These are phyloP conservation scores for Encarsia formosa DNA, from an alignment of 2,888 invertebrate species.

Conservation along the genomic window DNA sequence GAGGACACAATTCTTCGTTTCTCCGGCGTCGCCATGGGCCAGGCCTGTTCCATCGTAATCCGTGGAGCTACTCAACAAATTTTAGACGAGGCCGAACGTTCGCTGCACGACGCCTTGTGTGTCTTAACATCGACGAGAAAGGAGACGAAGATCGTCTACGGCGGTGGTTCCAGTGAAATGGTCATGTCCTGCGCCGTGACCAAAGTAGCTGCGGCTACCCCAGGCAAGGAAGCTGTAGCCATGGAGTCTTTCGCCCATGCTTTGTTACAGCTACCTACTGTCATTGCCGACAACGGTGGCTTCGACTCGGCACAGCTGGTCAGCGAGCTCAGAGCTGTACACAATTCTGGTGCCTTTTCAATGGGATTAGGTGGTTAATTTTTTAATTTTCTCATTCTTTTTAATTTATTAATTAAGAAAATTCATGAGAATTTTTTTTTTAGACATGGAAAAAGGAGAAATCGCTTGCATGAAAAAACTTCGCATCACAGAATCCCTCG, in stretches of 20 bases:
- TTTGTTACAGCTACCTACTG: constrained; percentile 83
- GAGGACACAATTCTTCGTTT: constrained; percentile 94
- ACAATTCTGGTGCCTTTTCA: constrained; percentile 74
- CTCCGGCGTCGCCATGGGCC: constrained; percentile 89
- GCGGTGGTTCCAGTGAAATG: constrained; percentile 94
- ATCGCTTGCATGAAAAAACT: constrained; percentile 86
- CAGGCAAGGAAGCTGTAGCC: constrained; percentile 96
- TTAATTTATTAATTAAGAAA: background rate
- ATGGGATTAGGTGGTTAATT: constrained; percentile 68
- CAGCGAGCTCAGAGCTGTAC: constrained; percentile 85
- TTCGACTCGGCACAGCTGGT: constrained; percentile 95
- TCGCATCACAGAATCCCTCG: constrained; percentile 95
- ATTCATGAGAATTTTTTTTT: constrained; percentile 12
- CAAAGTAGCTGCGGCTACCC: constrained; percentile 76
- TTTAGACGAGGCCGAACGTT: constrained; percentile 97
- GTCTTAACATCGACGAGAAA: constrained; percentile 93
- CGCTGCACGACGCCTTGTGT: constrained; percentile 96
- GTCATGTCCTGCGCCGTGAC: constrained; percentile 93
- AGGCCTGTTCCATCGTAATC: constrained; percentile 95
- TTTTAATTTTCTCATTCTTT: background rate
- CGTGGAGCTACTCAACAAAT: constrained; percentile 98
- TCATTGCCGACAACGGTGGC: constrained; percentile 98
- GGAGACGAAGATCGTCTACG: constrained; percentile 86
- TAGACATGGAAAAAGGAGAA: constrained; percentile 85
- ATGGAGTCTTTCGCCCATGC: constrained; percentile 94